Base-by-base conservation (phyloP, 1,140 invertebrate species). In the Nymphalis io region DNA sequence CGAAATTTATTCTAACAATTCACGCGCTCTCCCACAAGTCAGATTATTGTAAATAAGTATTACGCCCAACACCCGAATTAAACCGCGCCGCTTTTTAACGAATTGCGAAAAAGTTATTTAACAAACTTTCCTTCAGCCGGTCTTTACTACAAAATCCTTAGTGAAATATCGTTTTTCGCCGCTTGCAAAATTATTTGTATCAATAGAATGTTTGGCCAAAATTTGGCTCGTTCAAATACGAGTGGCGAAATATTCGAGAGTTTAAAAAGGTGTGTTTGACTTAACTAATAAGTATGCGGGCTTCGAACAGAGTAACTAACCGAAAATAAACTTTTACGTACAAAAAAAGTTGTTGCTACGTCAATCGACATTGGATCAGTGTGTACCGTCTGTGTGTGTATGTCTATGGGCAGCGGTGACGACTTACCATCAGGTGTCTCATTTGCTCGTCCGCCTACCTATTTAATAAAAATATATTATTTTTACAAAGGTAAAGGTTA, bases 31-130 rank as follows among this genome's bases (percentile, higher is more conserved):
- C 83, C 89, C 89, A 83, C 88, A 91, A 88, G 78, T 87, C 81
- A 87, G 88, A 86, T 91, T 89, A 90, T 90, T 91, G 85, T 91
- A 90, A 90, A 91, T 91, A 91, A 90, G 88, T 87, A 88, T 89
- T 82, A 85, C 79, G 68, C 61, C 48, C 81, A 74, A 81, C 85
- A 81, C 85, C 83, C 76, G 73, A 84, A 90, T 91, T 91, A 91
- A 90, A 88, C 83, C 83, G 70, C 75, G 78, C 73, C 64, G 75
- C 83, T 90, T 89, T 91, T 90, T 85, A 86, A 87, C 84, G 83
- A 88, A 88, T 87, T 78, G 79, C 82, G 78, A 85, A 87, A 91
- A 91, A 91, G 86, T 91, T 91, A 72, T 72, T 79, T 84, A 86
- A 83, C 75, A 67, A 88, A 89, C 82, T 87, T 85, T 81, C 59